Evolutionary conservation across 1,140 invertebrate species (phyloP).

Genomic region (Zaprionus gabonicus): DNA sequence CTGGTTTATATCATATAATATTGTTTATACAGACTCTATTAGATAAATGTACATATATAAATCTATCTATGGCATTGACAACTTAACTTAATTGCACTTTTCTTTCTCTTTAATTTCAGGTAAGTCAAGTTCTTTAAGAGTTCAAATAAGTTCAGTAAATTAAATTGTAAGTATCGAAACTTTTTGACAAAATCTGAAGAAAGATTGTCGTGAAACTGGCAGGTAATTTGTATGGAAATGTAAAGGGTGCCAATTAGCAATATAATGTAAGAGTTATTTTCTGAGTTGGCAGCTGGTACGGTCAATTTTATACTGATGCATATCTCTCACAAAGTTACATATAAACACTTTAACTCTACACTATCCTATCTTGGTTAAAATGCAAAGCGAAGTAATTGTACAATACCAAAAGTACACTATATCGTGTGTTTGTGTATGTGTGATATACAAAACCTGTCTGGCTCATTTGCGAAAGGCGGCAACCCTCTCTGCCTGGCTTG

Average conservation of each 20-base stretch:
- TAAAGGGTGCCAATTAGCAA: not conserved
- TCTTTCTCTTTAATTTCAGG: not conserved
- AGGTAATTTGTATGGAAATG: not conserved
- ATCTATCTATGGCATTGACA: not conserved
- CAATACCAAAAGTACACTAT: not conserved
- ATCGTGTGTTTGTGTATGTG: not conserved
- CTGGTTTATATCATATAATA: not conserved
- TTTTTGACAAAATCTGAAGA: not conserved
- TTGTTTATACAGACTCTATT: not conserved
- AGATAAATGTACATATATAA: not conserved
- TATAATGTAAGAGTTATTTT: not conserved
- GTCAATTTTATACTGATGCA: not conserved
- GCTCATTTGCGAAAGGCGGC: not conserved
- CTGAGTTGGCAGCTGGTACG: not conserved
- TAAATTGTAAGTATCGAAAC: slow-evolving; percentile 1
- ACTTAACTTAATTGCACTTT: not conserved
- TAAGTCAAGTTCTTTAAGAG: not conserved
- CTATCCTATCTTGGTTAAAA: not conserved
- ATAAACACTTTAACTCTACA: not conserved
- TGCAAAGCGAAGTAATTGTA: not conserved
- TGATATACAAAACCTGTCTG: slow-evolving; percentile 11
- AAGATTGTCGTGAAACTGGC: not conserved
- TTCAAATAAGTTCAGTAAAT: not conserved
- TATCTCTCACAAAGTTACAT: not conserved
- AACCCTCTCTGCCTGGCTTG: slow-evolving; percentile 9